These are phyloP conservation scores for Nesometra sesokonis DNA, from an alignment of 35 echinoderm and acorn worm genomes.

Conservation along the genomic window DNA sequence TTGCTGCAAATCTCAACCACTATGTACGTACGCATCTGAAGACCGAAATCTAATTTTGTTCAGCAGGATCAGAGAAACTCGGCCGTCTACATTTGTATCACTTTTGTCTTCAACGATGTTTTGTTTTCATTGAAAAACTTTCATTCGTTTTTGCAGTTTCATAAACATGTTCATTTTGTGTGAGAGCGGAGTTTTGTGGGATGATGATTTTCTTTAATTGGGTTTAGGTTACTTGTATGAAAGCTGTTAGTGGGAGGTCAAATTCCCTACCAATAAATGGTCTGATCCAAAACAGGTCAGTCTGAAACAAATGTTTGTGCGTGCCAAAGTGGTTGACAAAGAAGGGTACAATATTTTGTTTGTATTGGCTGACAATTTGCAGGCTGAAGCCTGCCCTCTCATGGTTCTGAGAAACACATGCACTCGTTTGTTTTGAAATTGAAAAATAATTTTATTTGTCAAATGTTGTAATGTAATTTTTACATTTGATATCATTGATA, in stretches of 20 bases:
- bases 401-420: neutral
- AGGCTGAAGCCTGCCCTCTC: neutral
- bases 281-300: no score
- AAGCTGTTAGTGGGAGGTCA: neutral
- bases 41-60: neutral
- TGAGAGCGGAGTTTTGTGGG: neutral
- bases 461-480: neutral
- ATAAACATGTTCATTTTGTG: neutral
- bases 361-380: neutral
- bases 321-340: neutral
- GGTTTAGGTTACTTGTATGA: neutral
- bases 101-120: neutral
- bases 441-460: neutral
- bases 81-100: neutral
- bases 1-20: neutral
- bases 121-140: neutral
- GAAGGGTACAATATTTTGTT: neutral
- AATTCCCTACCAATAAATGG: neutral
- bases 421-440: neutral
- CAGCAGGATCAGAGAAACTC: neutral
- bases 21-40: neutral
- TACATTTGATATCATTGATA: neutral
- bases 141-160: neutral
- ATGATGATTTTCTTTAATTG: neutral
- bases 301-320: neutral